Evolutionary conservation across 2,888 invertebrate species (phyloP), one percentile per base, ranked within the genome.

Genomic region (Anaspis maculata): DNA sequence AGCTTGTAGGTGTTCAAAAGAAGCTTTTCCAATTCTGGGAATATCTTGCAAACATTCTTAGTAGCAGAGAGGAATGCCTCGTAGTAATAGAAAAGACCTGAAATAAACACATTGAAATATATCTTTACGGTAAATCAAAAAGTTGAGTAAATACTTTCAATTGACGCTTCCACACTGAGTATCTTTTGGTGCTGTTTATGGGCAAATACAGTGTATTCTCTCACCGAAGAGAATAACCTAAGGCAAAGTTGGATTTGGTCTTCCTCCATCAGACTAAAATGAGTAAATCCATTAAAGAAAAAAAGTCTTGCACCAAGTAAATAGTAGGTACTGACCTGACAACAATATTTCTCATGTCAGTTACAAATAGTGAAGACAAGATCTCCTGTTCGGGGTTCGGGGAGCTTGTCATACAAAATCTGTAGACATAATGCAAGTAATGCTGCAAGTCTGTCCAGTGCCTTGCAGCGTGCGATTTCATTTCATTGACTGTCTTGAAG

Each of bases 131-230:
- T 9, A 19, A 19, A 19, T 19, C 9, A 9, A n/a, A n/a, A n/a
- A n/a, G n/a, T n/a, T n/a, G n/a, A n/a, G n/a, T n/a, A 44, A 48
- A 49, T 48, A 61, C 61, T 56, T 38, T 51, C 52, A 16, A 56
- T 49, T 3, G 46, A 40, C 22, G 48, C 25, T 22, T 71, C 67
- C 41, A 33, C 73, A 59, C 39, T 74, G 66, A 39, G 67, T 21
- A 27, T 37, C 25, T 35, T 42, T 42, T 29, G 30, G 30, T 39
- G 39, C 43, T 52, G 39, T 49, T 53, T 72, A 54, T 76, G 77
- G 44, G 77, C 72, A 56, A 77, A 77, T 44, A 76, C 69, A 38
- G 79, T 74, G 61, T 76, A 76, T 54, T 79, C 76, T 47, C 74
- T 70, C 14, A 76, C 70, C 52, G 77, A 72, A 33, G 74, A 71